Percentiles rank a stretch among this genome's conserved stretches.
Evolutionary conservation across 2,113 vertebrate genomes (phyloP).

Genomic region (Brachyistius frenatus): DNA sequence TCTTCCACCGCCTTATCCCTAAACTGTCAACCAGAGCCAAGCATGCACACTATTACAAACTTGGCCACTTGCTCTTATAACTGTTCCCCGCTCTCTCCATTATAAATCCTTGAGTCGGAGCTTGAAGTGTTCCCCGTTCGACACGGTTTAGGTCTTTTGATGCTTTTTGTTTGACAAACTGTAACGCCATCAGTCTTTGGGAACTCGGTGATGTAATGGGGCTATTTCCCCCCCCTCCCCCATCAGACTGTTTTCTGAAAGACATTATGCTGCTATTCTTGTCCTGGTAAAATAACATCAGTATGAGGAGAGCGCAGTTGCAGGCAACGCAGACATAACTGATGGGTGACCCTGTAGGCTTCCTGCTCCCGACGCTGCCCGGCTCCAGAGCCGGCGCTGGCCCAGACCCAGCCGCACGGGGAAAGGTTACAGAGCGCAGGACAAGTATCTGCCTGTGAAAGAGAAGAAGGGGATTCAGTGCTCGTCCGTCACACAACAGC

Average conservation of each 20-base stretch:
- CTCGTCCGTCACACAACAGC: conserved; percentile 15
- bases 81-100: conserved; percentile 39
- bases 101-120: conserved; percentile 42
- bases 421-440: conserved; percentile 38
- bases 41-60: conserved; percentile 64
- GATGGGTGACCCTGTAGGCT: conserved; percentile 60
- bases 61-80: conserved; percentile 42
- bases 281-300: conserved; percentile 65
- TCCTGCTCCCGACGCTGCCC: conserved; percentile 40
- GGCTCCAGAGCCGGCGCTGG: conserved; percentile 42
- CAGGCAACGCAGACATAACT: conserved; percentile 53
- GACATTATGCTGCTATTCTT: conserved; percentile 61
- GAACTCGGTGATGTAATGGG: conserved; percentile 60
- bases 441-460: conserved; percentile 36
- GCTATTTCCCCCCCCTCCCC: conserved; percentile 23
- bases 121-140: conserved; percentile 41
- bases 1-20: conserved; percentile 14
- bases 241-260: conserved; percentile 58
- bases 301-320: conserved; percentile 28
- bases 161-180: conserved; percentile 50
- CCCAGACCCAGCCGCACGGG: conserved; percentile 26
- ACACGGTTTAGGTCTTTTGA: conserved; percentile 42
- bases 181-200: conserved; percentile 53
- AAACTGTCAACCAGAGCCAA: conserved; percentile 53
- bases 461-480: conserved; percentile 14